These are phyloP conservation scores for Liolophura sinensis DNA, from an alignment of 1,140 invertebrate genomes.

Conservation along the genomic window DNA sequence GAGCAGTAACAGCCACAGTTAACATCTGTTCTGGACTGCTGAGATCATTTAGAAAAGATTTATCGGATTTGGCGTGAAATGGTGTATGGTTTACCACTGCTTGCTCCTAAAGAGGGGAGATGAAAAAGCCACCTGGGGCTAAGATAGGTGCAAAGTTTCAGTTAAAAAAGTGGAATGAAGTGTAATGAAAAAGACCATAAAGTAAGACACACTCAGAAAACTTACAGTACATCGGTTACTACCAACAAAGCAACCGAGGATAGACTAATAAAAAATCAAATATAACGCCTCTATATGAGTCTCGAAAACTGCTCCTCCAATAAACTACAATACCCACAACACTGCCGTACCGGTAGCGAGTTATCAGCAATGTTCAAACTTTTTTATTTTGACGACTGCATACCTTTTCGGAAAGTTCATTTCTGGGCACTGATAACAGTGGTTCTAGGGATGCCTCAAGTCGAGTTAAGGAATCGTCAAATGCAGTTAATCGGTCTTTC, in stretches of 20 bases:
- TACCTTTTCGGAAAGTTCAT: constrained; percentile 37
- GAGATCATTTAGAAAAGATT: no score
- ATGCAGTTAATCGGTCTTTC: constrained; percentile 35
- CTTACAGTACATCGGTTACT: background rate
- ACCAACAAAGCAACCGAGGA: no score
- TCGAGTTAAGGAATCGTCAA: constrained; percentile 36
- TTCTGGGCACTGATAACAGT: constrained; percentile 25
- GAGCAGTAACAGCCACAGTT: no score
- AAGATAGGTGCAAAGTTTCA: no score
- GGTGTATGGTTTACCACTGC: no score
- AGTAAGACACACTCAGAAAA: background rate
- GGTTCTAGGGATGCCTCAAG: constrained; percentile 34
- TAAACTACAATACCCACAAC: background rate
- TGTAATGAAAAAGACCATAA: background rate
- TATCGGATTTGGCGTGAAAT: no score
- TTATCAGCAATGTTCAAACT: background rate
- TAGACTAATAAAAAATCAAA: background rate
- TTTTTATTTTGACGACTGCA: background rate
- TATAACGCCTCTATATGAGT: background rate
- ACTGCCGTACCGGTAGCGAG: no score
- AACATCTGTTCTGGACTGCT: no score
- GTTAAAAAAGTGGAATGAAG: no score
- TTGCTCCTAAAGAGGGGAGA: no score
- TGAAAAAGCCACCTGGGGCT: no score
- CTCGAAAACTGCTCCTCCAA: background rate